These are phyloP conservation scores for Drosophila micromelanica DNA, from an alignment of 1,140 invertebrate genomes.

Conservation along the genomic window DNA sequence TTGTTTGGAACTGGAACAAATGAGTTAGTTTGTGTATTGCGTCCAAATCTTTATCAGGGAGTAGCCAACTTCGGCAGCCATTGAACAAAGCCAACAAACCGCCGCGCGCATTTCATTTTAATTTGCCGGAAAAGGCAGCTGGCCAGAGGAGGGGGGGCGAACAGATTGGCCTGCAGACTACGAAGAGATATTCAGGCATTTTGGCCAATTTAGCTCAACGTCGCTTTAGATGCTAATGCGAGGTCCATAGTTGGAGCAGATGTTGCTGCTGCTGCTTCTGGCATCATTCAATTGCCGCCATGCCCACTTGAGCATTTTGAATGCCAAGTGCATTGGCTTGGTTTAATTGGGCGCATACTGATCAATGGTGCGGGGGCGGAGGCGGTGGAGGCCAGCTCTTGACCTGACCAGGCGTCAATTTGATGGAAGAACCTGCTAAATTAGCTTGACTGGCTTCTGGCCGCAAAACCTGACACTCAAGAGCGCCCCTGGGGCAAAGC, in stretches of 20 bases:
- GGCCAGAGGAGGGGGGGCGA: slow-evolving; percentile 15
- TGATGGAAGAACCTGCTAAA: slow-evolving; percentile 19
- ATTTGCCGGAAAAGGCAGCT: slow-evolving; percentile 62
- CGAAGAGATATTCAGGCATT: slow-evolving; percentile 62
- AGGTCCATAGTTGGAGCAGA: background rate
- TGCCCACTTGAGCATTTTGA: slow-evolving; percentile 60
- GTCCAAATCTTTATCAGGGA: slow-evolving; percentile 60
- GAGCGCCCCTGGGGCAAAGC: background rate
- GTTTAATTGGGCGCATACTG: slow-evolving; percentile 64
- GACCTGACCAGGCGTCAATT: slow-evolving; percentile 35
- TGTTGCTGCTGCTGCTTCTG: slow-evolving; percentile 45
- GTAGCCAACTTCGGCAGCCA: slow-evolving; percentile 28
- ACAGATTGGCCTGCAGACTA: slow-evolving; percentile 36
- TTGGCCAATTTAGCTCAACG: slow-evolving; percentile 76
- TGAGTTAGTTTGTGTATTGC: slow-evolving; percentile 25
- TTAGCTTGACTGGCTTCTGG: slow-evolving; percentile 42
- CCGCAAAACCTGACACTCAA: slow-evolving; percentile 31
- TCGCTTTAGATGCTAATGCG: slow-evolving; percentile 28
- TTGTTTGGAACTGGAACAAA: slow-evolving; percentile 15
- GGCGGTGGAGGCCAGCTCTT: slow-evolving; percentile 28
- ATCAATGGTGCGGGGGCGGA: slow-evolving; percentile 16
- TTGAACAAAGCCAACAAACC: slow-evolving; percentile 66
- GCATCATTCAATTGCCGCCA: slow-evolving; percentile 75
- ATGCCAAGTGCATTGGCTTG: slow-evolving; percentile 45
- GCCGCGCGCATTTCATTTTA: slow-evolving; percentile 74